phyloP scores from a whole-genome alignment of 2,888 invertebrate species.

The Nomada ferruginata region DNA sequence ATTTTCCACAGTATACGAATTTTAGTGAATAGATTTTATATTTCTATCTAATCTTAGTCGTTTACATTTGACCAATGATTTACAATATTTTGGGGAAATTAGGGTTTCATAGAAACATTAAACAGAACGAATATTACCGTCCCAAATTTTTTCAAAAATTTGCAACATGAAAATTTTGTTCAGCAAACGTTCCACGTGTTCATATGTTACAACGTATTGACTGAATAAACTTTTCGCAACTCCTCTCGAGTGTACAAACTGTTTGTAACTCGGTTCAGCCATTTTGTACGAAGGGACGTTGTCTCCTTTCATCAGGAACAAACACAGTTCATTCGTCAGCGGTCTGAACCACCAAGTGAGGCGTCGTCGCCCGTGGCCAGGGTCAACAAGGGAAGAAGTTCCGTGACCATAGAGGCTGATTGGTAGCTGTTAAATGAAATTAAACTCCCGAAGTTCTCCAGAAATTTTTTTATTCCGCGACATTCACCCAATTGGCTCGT shows the following conservation, averaged over 20 bases:
- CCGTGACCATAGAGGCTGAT: slow-evolving; percentile 62
- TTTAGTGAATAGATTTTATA: too few species aligned
- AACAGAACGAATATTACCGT: too few species aligned
- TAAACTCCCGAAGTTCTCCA: slow-evolving; percentile 66
- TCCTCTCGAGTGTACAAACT: slow-evolving; percentile 10
- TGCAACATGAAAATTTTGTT: not conserved
- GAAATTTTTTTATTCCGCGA: slow-evolving; percentile 73
- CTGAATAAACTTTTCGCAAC: not conserved
- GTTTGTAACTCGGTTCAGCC: slow-evolving; percentile 28
- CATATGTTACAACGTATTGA: not conserved
- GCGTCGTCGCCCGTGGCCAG: slow-evolving; percentile 6
- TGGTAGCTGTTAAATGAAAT: slow-evolving; percentile 68
- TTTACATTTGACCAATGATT: too few species aligned
- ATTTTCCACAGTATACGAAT: too few species aligned
- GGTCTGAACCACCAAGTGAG: not conserved
- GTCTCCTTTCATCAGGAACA: slow-evolving; percentile 23
- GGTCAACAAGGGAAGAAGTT: not conserved
- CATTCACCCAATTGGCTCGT: slow-evolving; percentile 58
- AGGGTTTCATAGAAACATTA: too few species aligned
- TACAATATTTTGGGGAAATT: too few species aligned
- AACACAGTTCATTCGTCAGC: slow-evolving; percentile 17
- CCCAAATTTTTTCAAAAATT: too few species aligned
- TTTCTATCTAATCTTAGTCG: too few species aligned
- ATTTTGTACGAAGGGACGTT: slow-evolving; percentile 39
- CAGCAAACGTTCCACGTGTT: not conserved